These are phyloP conservation scores for Rambutsinella grinnellia DNA, from an alignment of 2,888 invertebrate species.

Conservation along the genomic window DNA sequence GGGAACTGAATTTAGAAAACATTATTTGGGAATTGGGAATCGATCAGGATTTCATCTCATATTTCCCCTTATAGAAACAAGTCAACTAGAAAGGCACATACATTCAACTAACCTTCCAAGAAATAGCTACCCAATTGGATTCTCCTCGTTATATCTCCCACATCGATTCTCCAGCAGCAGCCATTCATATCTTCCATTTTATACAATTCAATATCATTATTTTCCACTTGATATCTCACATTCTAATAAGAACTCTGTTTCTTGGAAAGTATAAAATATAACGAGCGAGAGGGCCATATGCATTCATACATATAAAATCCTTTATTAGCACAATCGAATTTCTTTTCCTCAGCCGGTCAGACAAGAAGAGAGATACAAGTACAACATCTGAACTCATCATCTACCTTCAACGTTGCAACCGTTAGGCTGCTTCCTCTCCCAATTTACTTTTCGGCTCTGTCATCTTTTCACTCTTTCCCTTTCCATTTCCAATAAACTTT, in stretches of 20 bases:
- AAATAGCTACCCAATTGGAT: too few species aligned
- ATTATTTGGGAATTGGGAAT: conserved; percentile 30
- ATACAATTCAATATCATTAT: conserved; percentile 22
- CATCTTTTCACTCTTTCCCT: background rate
- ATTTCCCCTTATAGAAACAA: conserved; percentile 8
- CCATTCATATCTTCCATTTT: background rate
- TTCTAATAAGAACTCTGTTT: background rate
- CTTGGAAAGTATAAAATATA: background rate
- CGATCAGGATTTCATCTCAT: conserved; percentile 16
- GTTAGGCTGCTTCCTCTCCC: conserved; percentile 1
- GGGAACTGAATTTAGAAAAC: conserved; percentile 12
- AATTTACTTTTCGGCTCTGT: conserved; percentile 1
- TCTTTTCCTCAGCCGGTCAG: conserved; percentile 6
- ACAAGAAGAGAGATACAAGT: background rate
- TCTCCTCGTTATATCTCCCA: too few species aligned
- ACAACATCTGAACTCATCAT: conserved; percentile 17
- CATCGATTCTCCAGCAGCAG: too few species aligned
- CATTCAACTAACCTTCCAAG: too few species aligned
- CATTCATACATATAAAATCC: conserved; percentile 30
- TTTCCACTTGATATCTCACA: conserved; percentile 23
- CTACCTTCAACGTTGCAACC: background rate
- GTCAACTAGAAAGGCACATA: background rate
- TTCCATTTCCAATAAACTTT: conserved; percentile 15
- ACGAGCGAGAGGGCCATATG: background rate
- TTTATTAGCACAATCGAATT: conserved; percentile 39